Evolutionary conservation across 2,888 invertebrate genomes (phyloP).

Genomic region (Idaea dimidiata): DNA sequence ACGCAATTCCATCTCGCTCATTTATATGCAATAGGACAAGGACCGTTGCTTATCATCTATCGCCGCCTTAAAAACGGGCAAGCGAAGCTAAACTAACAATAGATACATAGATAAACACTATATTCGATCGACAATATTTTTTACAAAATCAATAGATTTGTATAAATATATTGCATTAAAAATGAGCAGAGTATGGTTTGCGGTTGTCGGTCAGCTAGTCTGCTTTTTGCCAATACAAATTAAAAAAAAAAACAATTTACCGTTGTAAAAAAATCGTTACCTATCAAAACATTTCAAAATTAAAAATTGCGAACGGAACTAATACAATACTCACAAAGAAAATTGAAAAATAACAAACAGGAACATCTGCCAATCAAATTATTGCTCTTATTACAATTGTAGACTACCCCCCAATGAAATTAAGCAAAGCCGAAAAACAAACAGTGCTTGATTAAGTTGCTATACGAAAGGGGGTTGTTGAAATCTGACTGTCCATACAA

Average conservation of each 20-base stretch:
- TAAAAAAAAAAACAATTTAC: not conserved
- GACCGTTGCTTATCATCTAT: too few relatives aligned
- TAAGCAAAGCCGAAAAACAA: slow-evolving; percentile 70
- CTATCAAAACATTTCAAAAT: slow-evolving; percentile 9
- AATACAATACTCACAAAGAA: slow-evolving; percentile 14
- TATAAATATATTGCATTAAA: too few relatives aligned
- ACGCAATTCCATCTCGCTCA: too few relatives aligned
- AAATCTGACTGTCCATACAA: slow-evolving; percentile 9
- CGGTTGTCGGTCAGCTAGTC: too few relatives aligned
- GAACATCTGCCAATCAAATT: slow-evolving; percentile 62
- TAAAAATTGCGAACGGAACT: slow-evolving; percentile 5
- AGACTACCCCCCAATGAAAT: slow-evolving; percentile 51
- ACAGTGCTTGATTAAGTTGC: slow-evolving; percentile 68
- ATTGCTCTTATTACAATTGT: slow-evolving; percentile 39
- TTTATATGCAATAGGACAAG: too few relatives aligned
- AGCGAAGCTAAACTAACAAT: too few relatives aligned
- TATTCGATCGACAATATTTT: too few relatives aligned
- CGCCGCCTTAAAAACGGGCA: too few relatives aligned
- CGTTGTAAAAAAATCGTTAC: not conserved
- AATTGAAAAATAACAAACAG: slow-evolving; percentile 55
- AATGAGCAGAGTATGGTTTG: too few relatives aligned
- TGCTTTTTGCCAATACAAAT: not conserved
- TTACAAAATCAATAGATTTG: too few relatives aligned
- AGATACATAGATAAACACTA: too few relatives aligned
- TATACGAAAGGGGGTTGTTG: slow-evolving; percentile 1